Base-by-base conservation (phyloP, 2,797 vertebrate species). In the Neoniphon sammara region DNA sequence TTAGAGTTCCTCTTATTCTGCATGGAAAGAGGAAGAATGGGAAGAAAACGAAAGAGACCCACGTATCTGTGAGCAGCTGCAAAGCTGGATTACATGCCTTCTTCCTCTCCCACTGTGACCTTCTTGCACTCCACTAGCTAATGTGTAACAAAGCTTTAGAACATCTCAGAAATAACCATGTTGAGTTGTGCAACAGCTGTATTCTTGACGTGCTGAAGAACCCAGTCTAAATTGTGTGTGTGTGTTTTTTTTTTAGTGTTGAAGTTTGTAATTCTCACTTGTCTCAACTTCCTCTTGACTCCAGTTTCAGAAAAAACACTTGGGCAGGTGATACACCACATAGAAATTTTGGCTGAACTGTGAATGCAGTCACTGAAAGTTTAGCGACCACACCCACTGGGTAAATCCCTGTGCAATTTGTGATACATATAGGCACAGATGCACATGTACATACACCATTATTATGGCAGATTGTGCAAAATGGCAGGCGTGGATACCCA, bases 381-480 rank as follows among this genome's bases (percentile, higher is more conserved):
- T 67, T 7, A 69, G 46, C 65, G 50, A 77, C 69, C 89, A 87
- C 92, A 90, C 84, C 88, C 88, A 60, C 60, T 31, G 70, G 57
- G 50, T 83, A 87, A 88, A 89, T 85, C 76, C 75, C 72, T 54
- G 69, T 52, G 57, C 60, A 81, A 76, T 87, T 83, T 79, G 58
- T 59, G 60, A 66, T 83, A 70, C 73, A 70, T 73, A 65, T 67
- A 78, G 50, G 71, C 56, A 64, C 55, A 78, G 27, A 80, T 63
- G 73, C 71, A 70, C 54, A 58, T 11, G 58, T 60, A 63, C 59
- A 12, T 77, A 75, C 69, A 71, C 79, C 44, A 2, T 87, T 70
- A 87, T 87, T 87, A 91, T 70, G 70, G 57, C 1, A 10, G 69
- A 82, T 87, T 86, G 86, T 84, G 87, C 65, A 46, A 78, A 87